Evolutionary conservation across 2,888 invertebrate genomes (phyloP), one percentile per base, ranked within the genome.

Genomic region (Herminia tarsipennalis): DNA sequence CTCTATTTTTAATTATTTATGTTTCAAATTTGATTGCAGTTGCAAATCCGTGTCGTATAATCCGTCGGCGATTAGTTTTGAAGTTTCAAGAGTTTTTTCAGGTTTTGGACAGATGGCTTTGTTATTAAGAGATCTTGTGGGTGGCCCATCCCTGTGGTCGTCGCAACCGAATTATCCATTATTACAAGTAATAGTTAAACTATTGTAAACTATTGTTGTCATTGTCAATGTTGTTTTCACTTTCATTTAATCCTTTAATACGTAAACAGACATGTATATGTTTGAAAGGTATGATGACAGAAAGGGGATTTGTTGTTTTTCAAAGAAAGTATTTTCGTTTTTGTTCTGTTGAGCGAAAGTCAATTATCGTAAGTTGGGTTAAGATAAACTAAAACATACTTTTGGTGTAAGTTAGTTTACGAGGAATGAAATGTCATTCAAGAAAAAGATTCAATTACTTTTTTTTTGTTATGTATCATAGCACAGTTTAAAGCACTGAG

Each of bases 51-150:
- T 63, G 67, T 70, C 63, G 54, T 68, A 69, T 88, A 88, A 88
- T 89, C 86, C 80, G 83, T 83, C 88, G 89, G 88, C 86, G 82
- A 81, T 86, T 81, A 88, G 81, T 87, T 87, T 86, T 88, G 88
- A 88, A 78, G 88, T 88, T 76, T 74, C 66, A 73, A 77, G 73
- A 74, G 72, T 81, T 88, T 88, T 88, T 87, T 83, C 76, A 70
- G 71, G 81, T 87, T 86, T 86, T 81, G 77, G 78, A 82, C 90
- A 90, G 88, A 86, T 89, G 88, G 85, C 82, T 73, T 71, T 65
- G 77, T 78, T 83, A 82, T 86, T 87, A 82, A 86, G 79, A 65
- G 56, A 66, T 62, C 62, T 66, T 73, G 78, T 79, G 88, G 88
- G 89, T 88, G 90, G 82, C 71, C 83, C 56, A 41, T 58, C 64